Percentiles rank a stretch among this genome's conserved stretches.
phyloP scores from a whole-genome alignment of 2,888 invertebrate species.

The Notodonta ziczac region DNA sequence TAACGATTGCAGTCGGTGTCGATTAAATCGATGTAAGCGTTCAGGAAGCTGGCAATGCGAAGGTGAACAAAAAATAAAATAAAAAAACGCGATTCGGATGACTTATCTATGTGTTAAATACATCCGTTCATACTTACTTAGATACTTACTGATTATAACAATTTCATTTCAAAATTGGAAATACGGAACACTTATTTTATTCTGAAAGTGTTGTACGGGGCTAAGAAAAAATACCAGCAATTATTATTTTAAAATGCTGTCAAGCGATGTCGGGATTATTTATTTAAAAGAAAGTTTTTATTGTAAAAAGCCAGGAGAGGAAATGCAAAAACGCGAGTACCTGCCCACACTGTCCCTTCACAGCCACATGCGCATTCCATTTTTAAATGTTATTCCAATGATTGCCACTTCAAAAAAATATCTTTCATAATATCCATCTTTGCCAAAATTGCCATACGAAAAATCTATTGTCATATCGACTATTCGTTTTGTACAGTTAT shows the following conservation, averaged over 20 bases:
- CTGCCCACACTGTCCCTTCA: conserved; percentile 79
- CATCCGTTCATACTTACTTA: too few relatives aligned
- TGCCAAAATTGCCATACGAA: conserved; percentile 53
- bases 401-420: conserved; percentile 69
- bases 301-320: conserved; percentile 82
- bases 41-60: too few relatives aligned
- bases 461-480: conserved; percentile 64
- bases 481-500: conserved; percentile 59
- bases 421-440: conserved; percentile 61
- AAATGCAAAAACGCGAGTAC: conserved; percentile 81
- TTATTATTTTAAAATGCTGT: conserved; percentile 82
- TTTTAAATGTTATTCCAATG: conserved; percentile 68
- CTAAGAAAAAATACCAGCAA: conserved; percentile 37
- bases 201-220: background rate
- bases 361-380: conserved; percentile 78
- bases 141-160: too few relatives aligned
- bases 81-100: too few relatives aligned
- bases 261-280: conserved; percentile 80
- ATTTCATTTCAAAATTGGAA: background rate
- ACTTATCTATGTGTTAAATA: too few relatives aligned
- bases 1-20: too few relatives aligned
- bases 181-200: background rate
- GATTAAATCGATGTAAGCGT: too few relatives aligned
- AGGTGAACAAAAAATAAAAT: too few relatives aligned
- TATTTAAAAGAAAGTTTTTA: conserved; percentile 85